phyloP scores from a whole-genome alignment of 2,797 vertebrate species.

The Parotocinclus haroldoi region DNA sequence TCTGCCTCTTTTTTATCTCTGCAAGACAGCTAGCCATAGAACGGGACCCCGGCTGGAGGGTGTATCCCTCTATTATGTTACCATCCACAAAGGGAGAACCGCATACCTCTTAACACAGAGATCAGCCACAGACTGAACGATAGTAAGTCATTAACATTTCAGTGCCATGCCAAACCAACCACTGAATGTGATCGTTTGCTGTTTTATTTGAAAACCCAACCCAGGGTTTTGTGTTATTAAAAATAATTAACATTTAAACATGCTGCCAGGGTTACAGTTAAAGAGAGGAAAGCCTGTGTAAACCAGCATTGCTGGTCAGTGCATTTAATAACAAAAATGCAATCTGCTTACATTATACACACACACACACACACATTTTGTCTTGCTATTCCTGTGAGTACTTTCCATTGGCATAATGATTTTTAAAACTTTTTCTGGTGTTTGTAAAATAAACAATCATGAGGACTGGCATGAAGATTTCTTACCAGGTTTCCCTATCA shows the following conservation, averaged over 20 bases:
- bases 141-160: constrained; percentile 29
- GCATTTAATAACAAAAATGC: background rate
- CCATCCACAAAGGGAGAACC: constrained; percentile 30
- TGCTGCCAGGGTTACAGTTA: background rate
- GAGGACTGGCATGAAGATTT: too few relatives aligned
- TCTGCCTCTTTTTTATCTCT: constrained; percentile 19
- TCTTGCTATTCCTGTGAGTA: too few relatives aligned
- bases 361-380: constrained; percentile 9
- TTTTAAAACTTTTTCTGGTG: too few relatives aligned
- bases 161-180: constrained; percentile 4
- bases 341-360: background rate
- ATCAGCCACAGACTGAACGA: constrained; percentile 19
- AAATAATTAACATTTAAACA: background rate
- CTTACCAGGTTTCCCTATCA: too few relatives aligned
- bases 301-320: constrained; percentile 6
- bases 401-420: too few relatives aligned
- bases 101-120: constrained; percentile 27
- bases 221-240: background rate
- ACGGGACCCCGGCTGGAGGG: constrained; percentile 15
- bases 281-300: constrained; percentile 2
- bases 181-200: constrained; percentile 3
- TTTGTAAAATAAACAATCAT: too few relatives aligned
- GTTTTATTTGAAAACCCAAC: background rate
- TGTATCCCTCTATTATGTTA: constrained; percentile 35
- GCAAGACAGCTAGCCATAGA: constrained; percentile 20